Evolutionary conservation across 2,797 vertebrate genomes (phyloP), one percentile per base, ranked within the genome.

Genomic region (Rousettus madagascariensis): DNA sequence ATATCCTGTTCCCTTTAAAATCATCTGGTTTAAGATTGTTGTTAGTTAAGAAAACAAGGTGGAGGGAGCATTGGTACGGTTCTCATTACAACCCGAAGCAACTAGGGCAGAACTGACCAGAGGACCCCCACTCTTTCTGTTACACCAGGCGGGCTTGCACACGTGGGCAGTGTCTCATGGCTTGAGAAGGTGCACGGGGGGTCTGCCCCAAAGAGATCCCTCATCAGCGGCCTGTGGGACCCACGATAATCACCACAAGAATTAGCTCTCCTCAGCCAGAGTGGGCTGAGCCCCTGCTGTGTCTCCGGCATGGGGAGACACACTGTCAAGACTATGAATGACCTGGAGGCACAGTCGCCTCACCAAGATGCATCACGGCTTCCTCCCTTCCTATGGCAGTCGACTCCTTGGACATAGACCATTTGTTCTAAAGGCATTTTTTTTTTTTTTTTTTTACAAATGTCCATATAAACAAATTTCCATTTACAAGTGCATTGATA

Each of bases 1-100:
- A 93, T 86, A 79, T 88, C 72, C 59, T 89, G 13, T 55, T 94
- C 75, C 78, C 86, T 94, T 82, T 57, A 49, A 89, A 92, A 61
- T 80, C 69, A 33, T 53, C 78, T 46, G 74, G n/a, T 86, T 95
- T 57, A 87, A 82, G 80, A 68, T 65, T 86, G 38, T 63, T 88
- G 92, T 85, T 86, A 63, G 43, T 68, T 82, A 95, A 92, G 77
- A 83, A 92, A 94, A 61, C 46, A 75, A 88, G 38, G 41, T 84
- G 85, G 53, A 66, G 46, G 4, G n/a, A 17, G 30, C 30, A 20
- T 33, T 41, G 82, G 19, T 86, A 51, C 2, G 22, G 43, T 84
- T 94, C 51, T 91, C 63, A 36, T 33, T 38, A 80, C 13, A 41
- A 2, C 63, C 71, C 57, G 77, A 41, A 88, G 43, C 16, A 57